Evolutionary conservation across 1,140 invertebrate species (phyloP).

Genomic region (Drosophila ficusphila): DNA sequence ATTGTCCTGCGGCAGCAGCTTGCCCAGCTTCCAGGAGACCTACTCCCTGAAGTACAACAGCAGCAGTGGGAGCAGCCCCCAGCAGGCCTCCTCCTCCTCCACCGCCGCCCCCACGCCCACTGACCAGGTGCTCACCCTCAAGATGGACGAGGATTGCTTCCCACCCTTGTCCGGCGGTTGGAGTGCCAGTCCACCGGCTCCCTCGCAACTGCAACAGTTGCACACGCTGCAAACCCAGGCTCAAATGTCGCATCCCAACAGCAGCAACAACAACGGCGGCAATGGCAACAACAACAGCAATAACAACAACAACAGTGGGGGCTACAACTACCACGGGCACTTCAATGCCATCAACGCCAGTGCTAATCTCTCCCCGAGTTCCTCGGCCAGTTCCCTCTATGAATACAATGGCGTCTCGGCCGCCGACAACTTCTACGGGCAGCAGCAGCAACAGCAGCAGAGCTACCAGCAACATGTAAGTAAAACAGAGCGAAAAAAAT

Average conservation of each 20-base stretch:
- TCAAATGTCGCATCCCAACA: constrained; percentile 39
- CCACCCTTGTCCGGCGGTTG: constrained; percentile 68
- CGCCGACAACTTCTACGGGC: constrained; percentile 57
- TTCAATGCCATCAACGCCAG: constrained; percentile 73
- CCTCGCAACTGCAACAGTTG: constrained; percentile 53
- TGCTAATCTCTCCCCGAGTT: constrained; percentile 68
- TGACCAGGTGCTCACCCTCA: constrained; percentile 85
- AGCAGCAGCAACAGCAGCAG: constrained; percentile 53
- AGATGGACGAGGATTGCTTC: constrained; percentile 92
- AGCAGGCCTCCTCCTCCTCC: constrained; percentile 43
- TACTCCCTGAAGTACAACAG: constrained; percentile 89
- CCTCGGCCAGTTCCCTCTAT: constrained; percentile 72
- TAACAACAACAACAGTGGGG: constrained; percentile 51
- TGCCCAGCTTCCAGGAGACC: constrained; percentile 94
- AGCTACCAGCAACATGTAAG: constrained; percentile 75
- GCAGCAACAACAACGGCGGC: constrained; percentile 37
- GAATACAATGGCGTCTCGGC: constrained; percentile 60
- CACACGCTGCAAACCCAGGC: constrained; percentile 58
- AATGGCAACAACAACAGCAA: constrained; percentile 36
- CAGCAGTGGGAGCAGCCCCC: constrained; percentile 61
- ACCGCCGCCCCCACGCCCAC: constrained; percentile 57
- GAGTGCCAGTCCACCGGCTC: constrained; percentile 48
- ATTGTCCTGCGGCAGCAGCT: constrained; percentile 86
- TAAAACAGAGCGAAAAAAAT: not conserved
- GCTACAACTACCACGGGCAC: constrained; percentile 74